Evolutionary conservation across 2,888 invertebrate species (phyloP), one percentile per base, ranked within the genome.

Genomic region (Tenthredo distinguenda): DNA sequence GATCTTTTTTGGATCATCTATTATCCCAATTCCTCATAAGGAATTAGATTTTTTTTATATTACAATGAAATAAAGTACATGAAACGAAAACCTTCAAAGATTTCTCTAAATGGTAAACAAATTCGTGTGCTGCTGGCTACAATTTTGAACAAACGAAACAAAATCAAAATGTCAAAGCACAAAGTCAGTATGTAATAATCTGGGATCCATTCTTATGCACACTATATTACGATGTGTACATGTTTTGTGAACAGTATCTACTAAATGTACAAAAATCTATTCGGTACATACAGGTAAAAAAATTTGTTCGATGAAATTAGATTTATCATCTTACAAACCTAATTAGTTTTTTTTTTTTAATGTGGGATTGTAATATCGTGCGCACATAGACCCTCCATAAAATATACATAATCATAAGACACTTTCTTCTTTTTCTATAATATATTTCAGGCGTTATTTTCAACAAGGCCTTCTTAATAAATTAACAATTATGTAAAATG

Each of bases 401-500:
- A 81, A 62, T 62, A 81, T 81, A 81, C 62, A 62, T 81, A 62
- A 81, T 62, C n/a, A 62, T 81, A 81, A 81, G 62, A 81, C 81
- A 81, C 81, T 81, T 81, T 81, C 6, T 37, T 15, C 15, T 74
- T 26, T 43, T 21, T 43, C 43, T 40, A 43, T 74, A 74, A 47
- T 43, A 81, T 81, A 81, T 81, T 62, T 62, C 40, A 62, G 43
- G 26, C 62, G 81, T 81, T 81, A 83, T 83, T 50, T 31, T 15
- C 83, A 83, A 83, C 83, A 83, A 83, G 83, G 71, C 65, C 47
- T 68, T 81, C 26, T 68, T 31, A 83, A 83, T 83, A 83, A 83
- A 83, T 83, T 83, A 83, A 83, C 34, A 83, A 71, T 83, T 68
- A 47, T 7, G 34, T 83, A 65, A 47, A 68, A 83, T 68, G 47